Evolutionary conservation across 2,113 vertebrate species (phyloP).

Genomic region (Thermophis baileyi): DNA sequence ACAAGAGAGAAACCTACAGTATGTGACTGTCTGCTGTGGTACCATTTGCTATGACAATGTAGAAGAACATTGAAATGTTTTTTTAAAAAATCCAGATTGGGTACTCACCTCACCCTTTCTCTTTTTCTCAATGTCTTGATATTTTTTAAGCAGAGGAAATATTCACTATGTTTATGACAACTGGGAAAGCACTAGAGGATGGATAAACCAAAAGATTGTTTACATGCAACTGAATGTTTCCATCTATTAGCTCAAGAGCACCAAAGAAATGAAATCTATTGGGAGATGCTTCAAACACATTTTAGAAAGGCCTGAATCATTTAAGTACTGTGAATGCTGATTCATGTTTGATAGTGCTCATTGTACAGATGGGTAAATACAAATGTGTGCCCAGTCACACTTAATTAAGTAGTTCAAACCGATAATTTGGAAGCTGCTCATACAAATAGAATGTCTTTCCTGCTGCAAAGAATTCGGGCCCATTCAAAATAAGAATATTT

Average conservation of each 20-base stretch:
- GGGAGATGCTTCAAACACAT: not conserved
- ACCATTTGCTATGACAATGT: not conserved
- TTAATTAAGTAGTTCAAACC: constrained; percentile 27
- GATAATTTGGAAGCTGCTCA: not conserved
- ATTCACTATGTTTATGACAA: not conserved
- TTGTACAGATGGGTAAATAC: constrained; percentile 6
- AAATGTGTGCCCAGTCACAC: not conserved
- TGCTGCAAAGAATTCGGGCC: not conserved
- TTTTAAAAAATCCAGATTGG: not conserved
- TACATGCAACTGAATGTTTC: constrained; percentile 9
- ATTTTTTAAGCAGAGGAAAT: not conserved
- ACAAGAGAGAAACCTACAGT: not conserved
- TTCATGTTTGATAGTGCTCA: constrained; percentile 18
- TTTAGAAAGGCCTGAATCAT: not conserved
- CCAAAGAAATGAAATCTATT: constrained; percentile 8
- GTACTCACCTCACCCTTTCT: rapidly evolving
- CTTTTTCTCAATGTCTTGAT: not conserved
- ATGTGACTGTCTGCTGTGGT: not conserved
- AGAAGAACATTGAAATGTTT: not conserved
- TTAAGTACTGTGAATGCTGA: constrained; percentile 3
- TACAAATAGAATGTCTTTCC: not conserved
- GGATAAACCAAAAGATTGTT: not conserved
- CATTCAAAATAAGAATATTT: not conserved
- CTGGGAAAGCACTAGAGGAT: not conserved
- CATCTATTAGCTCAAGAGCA: constrained; percentile 20